Evolutionary conservation across 2,888 invertebrate species (phyloP).

Genomic region (Orthonychiurus folsomi): DNA sequence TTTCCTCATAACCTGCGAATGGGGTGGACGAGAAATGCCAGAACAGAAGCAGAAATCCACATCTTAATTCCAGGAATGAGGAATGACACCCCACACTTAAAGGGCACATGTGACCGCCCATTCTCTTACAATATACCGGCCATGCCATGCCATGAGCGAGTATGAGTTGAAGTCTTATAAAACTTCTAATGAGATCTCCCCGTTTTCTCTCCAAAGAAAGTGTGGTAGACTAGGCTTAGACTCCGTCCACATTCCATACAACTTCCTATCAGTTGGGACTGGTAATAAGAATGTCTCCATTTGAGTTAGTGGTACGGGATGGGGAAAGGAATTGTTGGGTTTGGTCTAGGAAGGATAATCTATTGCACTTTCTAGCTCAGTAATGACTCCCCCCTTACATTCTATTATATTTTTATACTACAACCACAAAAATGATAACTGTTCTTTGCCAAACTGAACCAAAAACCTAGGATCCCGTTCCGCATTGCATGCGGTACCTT

Average conservation of each 20-base stretch:
- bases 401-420: constrained; percentile 4
- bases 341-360: constrained; percentile 12
- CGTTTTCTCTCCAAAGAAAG: background rate
- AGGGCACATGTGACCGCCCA: no score
- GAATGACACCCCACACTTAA: no score
- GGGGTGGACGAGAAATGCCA: no score
- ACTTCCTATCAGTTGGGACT: background rate
- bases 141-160: no score
- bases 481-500: background rate
- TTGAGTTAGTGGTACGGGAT: background rate
- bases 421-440: constrained; percentile 1
- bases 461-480: background rate
- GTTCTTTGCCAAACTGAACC: background rate
- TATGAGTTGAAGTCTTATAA: background rate
- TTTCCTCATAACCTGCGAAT: no score
- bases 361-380: constrained; percentile 10
- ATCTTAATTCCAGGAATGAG: no score
- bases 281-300: constrained; percentile 12
- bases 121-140: no score
- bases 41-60: no score
- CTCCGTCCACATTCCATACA: background rate
- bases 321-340: background rate
- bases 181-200: constrained; percentile 8
- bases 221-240: background rate
- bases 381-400: constrained; percentile 14